Base-by-base conservation (phyloP, 2,113 vertebrate species). In the Caranx ignobilis region DNA sequence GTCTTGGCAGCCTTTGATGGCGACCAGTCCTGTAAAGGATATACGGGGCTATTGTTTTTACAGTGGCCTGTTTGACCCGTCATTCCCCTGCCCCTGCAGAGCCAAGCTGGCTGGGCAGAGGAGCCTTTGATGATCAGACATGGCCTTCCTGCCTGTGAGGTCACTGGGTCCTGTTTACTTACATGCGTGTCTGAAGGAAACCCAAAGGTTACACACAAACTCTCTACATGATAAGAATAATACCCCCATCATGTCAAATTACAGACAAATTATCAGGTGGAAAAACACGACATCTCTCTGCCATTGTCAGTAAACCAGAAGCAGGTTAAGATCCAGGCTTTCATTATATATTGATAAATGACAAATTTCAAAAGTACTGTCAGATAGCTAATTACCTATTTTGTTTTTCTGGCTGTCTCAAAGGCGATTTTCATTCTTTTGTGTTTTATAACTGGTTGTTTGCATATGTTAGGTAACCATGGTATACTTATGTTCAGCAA, bases 41-140 rank as follows among this genome's bases (percentile, higher is more conserved):
- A 91, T 89, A 93, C 85, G 34, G 78, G 75, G 81, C 94, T 87
- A 94, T 95, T 95, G 94, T 95, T 94, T 91, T 84, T 86, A 89
- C 87, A 66, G 76, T 91, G 93, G 87, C 93, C 92, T 84, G 84
- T 79, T 75, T 92, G 92, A 93, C 91, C 84, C 1, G 74, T 70
- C 71, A 66, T 75, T 89, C 92, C 87, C 83, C 85, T 84, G 81
- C 83, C 77, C 82, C 90, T 66, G 82, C 85, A 87, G 75, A 89
- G 73, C 84, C 78, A 77, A 62, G 79, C 81, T 86, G 85, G 78
- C 90, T 87, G 86, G 88, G 84, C 87, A 89, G 82, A 84, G 85
- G 75, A 82, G 84, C 70, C 89, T 93, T 94, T 94, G 91, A 94
- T 94, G 89, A 92, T 91, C 91, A 91, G 87, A 93, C 89, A 79